A percentile compares a stretch with the other conserved stretches of the same genome.
Conservation (phyloP, 2,797 vertebrate genomes). For the Pelochelys cantorii region DNA sequence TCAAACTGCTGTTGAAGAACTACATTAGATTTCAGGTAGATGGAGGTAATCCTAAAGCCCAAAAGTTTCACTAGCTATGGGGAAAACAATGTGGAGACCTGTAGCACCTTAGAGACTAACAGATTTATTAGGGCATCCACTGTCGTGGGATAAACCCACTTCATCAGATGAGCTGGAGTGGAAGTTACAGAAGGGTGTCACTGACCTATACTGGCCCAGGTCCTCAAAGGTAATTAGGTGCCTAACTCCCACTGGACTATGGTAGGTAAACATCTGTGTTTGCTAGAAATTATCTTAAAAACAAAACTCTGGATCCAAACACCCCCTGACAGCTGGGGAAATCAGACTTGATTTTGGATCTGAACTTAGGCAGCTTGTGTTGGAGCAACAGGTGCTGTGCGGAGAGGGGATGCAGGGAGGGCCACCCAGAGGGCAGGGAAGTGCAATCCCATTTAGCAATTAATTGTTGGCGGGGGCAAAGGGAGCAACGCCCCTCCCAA, state of each 20-base stretch:
- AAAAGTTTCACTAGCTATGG: background rate
- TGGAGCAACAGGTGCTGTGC: no score
- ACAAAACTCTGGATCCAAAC: background rate
- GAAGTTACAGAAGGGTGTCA: no score
- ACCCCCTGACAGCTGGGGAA: background rate
- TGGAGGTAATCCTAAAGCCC: background rate
- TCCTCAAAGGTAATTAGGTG: background rate
- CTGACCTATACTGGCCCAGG: background rate
- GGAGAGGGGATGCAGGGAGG: no score
- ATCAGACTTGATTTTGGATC: background rate
- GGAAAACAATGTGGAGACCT: no score
- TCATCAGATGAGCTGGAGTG: no score
- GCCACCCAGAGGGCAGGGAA: no score
- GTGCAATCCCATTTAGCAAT: no score
- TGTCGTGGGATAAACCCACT: no score
- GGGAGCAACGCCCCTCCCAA: no score
- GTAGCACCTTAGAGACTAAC: no score
- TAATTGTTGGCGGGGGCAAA: no score
- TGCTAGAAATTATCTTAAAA: background rate
- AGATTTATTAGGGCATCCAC: no score
- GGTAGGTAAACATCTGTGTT: background rate
- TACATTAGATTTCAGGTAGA: background rate
- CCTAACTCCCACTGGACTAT: background rate
- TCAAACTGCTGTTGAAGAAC: background rate
- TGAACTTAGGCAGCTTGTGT: background rate